Base-by-base conservation (phyloP, 2,888 invertebrate species). In the Ceraclea dissimilis region DNA sequence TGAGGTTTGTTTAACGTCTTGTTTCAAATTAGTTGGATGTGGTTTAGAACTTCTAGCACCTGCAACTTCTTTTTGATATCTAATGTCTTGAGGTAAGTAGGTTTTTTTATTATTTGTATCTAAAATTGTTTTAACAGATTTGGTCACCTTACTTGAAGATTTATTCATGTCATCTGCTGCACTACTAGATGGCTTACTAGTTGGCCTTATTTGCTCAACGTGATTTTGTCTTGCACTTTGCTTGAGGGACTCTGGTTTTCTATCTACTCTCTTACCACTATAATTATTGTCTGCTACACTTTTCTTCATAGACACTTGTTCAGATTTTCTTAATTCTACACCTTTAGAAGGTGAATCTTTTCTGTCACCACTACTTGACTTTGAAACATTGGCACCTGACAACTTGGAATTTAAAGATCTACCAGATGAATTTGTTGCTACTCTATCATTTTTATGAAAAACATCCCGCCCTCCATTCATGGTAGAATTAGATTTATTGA, bases 61-160 rank as follows among this genome's bases (percentile, higher is more conserved):
- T 1, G 79, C 63, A 78, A 78, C 47, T n/a, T 17, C 47, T 19
- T 47, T 47, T 16, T 39, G 39, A 13, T 39, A 8, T 39, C 39
- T 39, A 5, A 39, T 39, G 13, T 39, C 39, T 13, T 39, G 39
- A n/a, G 39, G 39, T 16, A 39, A 16, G 2, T 8, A 39, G 4
- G 4, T 39, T 16, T 13, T 39, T 16, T 39, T 39, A 31, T 6
- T 31, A 11, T 31, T 11, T 31, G 11, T 11, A 8, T 39, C 2
- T 5, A 16, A 4, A 39, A 8, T 13, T 8, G 39, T 5, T 39
- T 13, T 39, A 10, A 4, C 26, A 39, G 39, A 39, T 39, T 39
- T 39, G 5, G 39, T 4, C 2, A 39, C 5, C 2, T 39, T 13
- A 39, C 13, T 39, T 39, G 39, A 39, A 4, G 39, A 39, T 26